Percentiles rank a stretch among this genome's conserved stretches.
phyloP scores from a whole-genome alignment of 2,888 invertebrate species.

The Acronicta aceris region DNA sequence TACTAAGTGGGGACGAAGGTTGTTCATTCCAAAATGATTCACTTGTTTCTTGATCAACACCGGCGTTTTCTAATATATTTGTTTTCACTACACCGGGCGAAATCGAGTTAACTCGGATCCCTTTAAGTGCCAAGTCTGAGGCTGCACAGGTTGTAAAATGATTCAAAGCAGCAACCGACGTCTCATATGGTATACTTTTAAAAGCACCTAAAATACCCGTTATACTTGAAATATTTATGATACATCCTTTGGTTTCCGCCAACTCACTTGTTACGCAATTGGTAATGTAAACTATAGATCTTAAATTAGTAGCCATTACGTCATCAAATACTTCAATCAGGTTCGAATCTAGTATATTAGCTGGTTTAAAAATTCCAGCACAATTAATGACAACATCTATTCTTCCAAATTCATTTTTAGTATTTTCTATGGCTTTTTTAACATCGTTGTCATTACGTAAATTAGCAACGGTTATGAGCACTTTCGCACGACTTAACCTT shows the following conservation, averaged over 20 bases:
- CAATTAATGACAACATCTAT: slow-evolving; percentile 68
- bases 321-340: slow-evolving; percentile 61
- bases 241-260: slow-evolving; percentile 61
- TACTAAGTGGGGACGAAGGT: slow-evolving; percentile 43
- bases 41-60: slow-evolving; percentile 42
- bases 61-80: slow-evolving; percentile 54
- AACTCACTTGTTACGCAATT: slow-evolving; percentile 56
- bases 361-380: slow-evolving; percentile 56
- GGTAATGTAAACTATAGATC: slow-evolving; percentile 62
- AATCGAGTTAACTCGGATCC: slow-evolving; percentile 91
- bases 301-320: slow-evolving; percentile 62
- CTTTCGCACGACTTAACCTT: slow-evolving; percentile 59
- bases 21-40: slow-evolving; percentile 40
- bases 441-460: slow-evolving; percentile 59
- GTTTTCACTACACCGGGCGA: slow-evolving; percentile 91
- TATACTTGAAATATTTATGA: slow-evolving; percentile 68
- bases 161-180: slow-evolving; percentile 93
- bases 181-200: slow-evolving; percentile 82
- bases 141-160: slow-evolving; percentile 93
- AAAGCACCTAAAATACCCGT: slow-evolving; percentile 21
- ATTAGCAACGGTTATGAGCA: slow-evolving; percentile 60
- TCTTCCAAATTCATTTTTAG: slow-evolving; percentile 58
- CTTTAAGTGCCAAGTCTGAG: slow-evolving; percentile 88
- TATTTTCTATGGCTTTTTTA: slow-evolving; percentile 58
- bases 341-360: slow-evolving; percentile 53